Evolutionary conservation across 2,113 vertebrate species (phyloP), one percentile per base, ranked within the genome.

Genomic region (Pelvicachromis taeniatus): DNA sequence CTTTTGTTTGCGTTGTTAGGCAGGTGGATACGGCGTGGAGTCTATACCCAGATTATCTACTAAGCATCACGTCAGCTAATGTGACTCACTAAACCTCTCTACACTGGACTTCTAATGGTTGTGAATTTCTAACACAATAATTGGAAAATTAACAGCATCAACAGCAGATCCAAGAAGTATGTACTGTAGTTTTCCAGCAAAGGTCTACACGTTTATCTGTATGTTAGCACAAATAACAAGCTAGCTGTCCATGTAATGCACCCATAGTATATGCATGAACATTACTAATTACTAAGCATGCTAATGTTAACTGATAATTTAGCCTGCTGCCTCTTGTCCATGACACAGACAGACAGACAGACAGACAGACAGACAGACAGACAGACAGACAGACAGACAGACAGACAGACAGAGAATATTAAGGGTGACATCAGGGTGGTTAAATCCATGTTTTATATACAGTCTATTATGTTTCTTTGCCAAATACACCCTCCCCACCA

Each of bases 121-220:
- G 14, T 48, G 45, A 17, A 29, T 17, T 26, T 70, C 4, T 45
- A 45, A 29, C 26, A 11, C 40, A 26, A 70, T 70, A 17, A 70
- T 70, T 26, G 8, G 8, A 45, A 26, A 16, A 70, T 26, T 26
- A 45, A 45, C 3, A 17, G 5, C 7, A 26, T 17, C 45, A 70
- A 63, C 38, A 38, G 1, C 3, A 45, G 17, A 70, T 45, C 40
- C 65, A 70, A 16, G 5, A 48, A 10, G 14, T 45, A 26, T 17
- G 8, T 70, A 45, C 13, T 45, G 21, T 48, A 70, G 40, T 73
- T 45, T 73, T 48, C 23, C 26, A 31, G 45, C 12, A 16, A n/a
- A 52, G 16, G 1, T 3, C 21, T 73, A 17, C n/a, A 23, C 42
- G 17, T 73, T 0, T 11, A 29, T 48, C 23, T 73, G 23, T 3